A percentile compares a stretch with the other conserved stretches of the same genome.
Evolutionary conservation across 2,888 invertebrate genomes (phyloP).

Genomic region (Leucozona laternaria): DNA sequence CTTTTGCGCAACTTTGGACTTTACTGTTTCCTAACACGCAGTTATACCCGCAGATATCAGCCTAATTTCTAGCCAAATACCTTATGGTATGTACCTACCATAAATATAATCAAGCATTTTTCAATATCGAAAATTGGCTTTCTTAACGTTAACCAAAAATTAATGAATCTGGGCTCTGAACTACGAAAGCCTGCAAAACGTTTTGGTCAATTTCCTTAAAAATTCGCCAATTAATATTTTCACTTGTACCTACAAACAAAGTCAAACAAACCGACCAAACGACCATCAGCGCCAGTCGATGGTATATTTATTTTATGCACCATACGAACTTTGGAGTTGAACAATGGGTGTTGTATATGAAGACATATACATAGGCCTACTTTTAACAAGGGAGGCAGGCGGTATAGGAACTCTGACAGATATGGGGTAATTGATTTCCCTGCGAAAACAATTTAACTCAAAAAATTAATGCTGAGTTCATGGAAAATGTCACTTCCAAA

Average conservation of each 20-base stretch:
- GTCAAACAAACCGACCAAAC: constrained; percentile 7
- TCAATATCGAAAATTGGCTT: neutral
- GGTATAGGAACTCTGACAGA: neutral
- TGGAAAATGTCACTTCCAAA: constrained; percentile 52
- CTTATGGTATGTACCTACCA: no score
- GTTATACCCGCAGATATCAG: no score
- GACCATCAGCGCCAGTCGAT: neutral
- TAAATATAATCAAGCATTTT: neutral
- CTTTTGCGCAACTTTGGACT: no score
- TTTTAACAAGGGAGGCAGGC: neutral
- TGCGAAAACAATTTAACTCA: constrained; percentile 66
- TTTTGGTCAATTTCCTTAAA: neutral
- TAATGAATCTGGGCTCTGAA: neutral
- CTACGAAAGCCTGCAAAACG: neutral
- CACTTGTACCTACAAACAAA: constrained; percentile 18
- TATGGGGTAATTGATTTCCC: constrained; percentile 66
- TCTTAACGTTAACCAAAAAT: neutral
- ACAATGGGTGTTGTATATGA: constrained; percentile 6
- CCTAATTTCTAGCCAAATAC: no score
- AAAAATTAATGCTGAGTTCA: constrained; percentile 61
- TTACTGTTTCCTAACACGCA: no score
- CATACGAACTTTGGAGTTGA: constrained; percentile 10
- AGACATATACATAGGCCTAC: neutral
- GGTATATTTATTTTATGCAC: constrained; percentile 51
- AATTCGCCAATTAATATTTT: constrained; percentile 18